Conservation (phyloP, 2,888 invertebrate species). For the Noctua comes region DNA sequence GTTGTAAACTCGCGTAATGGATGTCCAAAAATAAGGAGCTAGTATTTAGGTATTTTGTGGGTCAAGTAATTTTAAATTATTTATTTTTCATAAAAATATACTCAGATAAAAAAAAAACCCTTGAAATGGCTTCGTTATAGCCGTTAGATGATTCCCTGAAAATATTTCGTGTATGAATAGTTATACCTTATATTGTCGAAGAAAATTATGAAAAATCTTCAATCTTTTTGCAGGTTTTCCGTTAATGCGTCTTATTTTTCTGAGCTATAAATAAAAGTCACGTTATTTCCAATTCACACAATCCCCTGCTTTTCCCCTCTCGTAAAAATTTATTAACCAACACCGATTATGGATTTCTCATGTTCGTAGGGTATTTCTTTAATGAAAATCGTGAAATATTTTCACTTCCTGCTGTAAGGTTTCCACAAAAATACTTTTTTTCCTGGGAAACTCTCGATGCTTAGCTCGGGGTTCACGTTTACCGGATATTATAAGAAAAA, state of each 20-base stretch:
- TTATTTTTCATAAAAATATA: no score
- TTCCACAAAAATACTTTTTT: conserved; percentile 34
- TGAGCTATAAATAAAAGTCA: not conserved
- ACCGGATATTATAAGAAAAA: not conserved
- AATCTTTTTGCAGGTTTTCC: not conserved
- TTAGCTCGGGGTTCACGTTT: not conserved
- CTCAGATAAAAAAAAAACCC: no score
- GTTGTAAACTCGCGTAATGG: no score
- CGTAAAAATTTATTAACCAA: conserved; percentile 2
- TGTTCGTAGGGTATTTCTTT: conserved; percentile 22
- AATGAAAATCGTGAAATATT: conserved; percentile 19
- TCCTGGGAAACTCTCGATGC: conserved; percentile 5
- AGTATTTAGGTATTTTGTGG: no score
- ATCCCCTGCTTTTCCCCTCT: not conserved
- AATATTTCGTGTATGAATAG: no score
- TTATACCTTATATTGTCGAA: not conserved
- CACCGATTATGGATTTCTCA: conserved; percentile 30
- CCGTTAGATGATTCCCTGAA: no score
- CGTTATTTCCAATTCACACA: not conserved
- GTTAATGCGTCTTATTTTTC: not conserved
- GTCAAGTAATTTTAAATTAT: no score
- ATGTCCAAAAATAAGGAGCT: no score
- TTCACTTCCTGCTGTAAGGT: conserved; percentile 9
- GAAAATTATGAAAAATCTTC: not conserved
- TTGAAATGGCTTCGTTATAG: no score